Evolutionary conservation across 2,888 invertebrate species (phyloP).

Genomic region (Pristionchus arcanus): DNA sequence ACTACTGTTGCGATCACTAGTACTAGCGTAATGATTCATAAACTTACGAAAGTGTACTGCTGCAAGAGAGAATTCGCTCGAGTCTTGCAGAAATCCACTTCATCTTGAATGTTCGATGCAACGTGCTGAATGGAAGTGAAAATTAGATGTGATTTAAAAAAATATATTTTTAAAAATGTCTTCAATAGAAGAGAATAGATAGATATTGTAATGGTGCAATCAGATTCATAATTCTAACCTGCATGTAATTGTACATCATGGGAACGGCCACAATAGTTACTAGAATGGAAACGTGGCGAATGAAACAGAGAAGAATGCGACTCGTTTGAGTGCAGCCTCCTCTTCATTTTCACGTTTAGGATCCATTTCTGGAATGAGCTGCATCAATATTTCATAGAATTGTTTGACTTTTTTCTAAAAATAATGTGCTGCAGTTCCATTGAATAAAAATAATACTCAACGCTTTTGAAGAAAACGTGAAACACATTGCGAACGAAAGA

Average conservation of each 20-base stretch:
- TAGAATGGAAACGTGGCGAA: constrained; percentile 36
- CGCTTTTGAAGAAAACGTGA: neutral
- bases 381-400: neutral
- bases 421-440: neutral
- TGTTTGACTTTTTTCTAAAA: neutral
- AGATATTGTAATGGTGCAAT: neutral
- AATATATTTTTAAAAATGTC: too few species aligned
- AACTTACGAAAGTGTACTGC: constrained; percentile 34
- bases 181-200: too few species aligned
- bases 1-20: neutral
- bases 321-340: constrained; percentile 28
- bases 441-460: neutral
- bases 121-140: neutral
- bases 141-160: neutral
- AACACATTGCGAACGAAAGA: neutral
- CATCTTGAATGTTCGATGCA: constrained; percentile 36
- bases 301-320: constrained; percentile 50
- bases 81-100: constrained; percentile 55
- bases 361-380: neutral
- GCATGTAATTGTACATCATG: constrained; percentile 53
- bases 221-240: neutral
- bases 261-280: constrained; percentile 25
- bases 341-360: neutral
- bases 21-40: neutral
- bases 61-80: constrained; percentile 49